Base-by-base conservation (phyloP, 1,140 invertebrate species). In the Diprion similis region DNA sequence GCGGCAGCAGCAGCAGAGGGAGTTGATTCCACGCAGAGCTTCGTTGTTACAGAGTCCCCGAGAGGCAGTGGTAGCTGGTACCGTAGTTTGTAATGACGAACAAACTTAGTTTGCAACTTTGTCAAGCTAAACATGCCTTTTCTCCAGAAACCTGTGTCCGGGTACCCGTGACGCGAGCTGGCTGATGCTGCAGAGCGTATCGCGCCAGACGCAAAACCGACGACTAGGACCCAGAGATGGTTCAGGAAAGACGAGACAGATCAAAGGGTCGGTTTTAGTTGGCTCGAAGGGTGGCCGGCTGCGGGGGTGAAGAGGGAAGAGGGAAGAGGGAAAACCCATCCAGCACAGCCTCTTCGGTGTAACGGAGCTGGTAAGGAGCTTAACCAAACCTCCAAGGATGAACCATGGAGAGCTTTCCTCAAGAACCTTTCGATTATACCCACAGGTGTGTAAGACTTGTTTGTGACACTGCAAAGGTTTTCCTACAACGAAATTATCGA, bases 21-120 rank as follows among this genome's bases (percentile, higher is more conserved):
- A 37, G 24, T 37, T 9, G 51, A 59, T 4, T 13, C 51, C 51
- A 6, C 24, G 11, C 51, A 59, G 51, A 59, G 11, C 6, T 9
- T 59, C 51, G n/a, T 59, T 59, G 51, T 59, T 59, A 13, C 24
- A 1, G 24, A 37, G 24, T 37, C 51, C 51, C 11, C 9, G 51
- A 17, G 51, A 15, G 11, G 51, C 11, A 13, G 51, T 17, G n/a
- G 51, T 59, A 59, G 6, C 51, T 17, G n/a, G 51, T 59, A 59
- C 51, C 51, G 51, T 59, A 59, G 51, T 59, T 59, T 59, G 11
- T 59, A 59, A 59, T 59, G 51, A 59, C 51, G 51, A 59, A 59
- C 8, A 59, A 59, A 59, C 51, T 59, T 59, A 59, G 51, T 59
- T 59, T 59, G 51, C 51, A 59, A 59, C 51, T 59, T 8, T 17